Evolutionary conservation across 2,113 vertebrate species (phyloP).

Genomic region (Malurus alboscapulatus): DNA sequence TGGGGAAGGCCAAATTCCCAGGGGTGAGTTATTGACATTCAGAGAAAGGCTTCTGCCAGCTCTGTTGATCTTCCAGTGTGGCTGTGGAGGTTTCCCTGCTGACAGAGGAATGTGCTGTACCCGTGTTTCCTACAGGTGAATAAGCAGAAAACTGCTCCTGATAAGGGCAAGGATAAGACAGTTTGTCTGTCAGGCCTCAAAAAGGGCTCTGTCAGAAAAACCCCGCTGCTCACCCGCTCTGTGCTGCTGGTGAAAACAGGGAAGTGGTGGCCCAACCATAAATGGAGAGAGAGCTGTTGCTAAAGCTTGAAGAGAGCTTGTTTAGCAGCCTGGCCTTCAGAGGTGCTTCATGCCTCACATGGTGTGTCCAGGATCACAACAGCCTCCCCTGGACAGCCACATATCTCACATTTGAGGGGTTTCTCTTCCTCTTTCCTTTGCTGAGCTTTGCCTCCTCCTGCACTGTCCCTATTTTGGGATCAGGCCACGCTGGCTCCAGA

Average conservation of each 20-base stretch:
- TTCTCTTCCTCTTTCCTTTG: neutral
- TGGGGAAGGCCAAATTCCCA: constrained; percentile 16
- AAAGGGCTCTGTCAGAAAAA: neutral
- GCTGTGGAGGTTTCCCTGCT: neutral
- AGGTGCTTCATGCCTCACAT: too few species aligned
- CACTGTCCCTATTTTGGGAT: neutral
- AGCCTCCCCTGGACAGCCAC: neutral
- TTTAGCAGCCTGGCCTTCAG: neutral
- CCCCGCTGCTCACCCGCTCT: accelerated
- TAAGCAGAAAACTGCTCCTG: neutral
- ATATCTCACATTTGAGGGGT: neutral
- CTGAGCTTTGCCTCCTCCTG: neutral
- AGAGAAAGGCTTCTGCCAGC: constrained; percentile 3
- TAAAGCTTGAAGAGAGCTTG: neutral
- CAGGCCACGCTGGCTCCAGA: neutral
- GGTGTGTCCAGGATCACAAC: neutral
- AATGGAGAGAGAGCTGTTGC: neutral
- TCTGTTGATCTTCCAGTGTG: neutral
- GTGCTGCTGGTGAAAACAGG: neutral
- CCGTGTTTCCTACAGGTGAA: constrained; percentile 15
- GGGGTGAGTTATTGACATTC: constrained; percentile 18
- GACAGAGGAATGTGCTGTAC: constrained; percentile 39
- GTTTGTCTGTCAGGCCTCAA: neutral
- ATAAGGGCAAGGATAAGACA: neutral
- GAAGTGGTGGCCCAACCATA: neutral